Evolutionary conservation across 2,797 vertebrate species (phyloP), one percentile per base, ranked within the genome.

Genomic region (Pogoniulus pusillus): DNA sequence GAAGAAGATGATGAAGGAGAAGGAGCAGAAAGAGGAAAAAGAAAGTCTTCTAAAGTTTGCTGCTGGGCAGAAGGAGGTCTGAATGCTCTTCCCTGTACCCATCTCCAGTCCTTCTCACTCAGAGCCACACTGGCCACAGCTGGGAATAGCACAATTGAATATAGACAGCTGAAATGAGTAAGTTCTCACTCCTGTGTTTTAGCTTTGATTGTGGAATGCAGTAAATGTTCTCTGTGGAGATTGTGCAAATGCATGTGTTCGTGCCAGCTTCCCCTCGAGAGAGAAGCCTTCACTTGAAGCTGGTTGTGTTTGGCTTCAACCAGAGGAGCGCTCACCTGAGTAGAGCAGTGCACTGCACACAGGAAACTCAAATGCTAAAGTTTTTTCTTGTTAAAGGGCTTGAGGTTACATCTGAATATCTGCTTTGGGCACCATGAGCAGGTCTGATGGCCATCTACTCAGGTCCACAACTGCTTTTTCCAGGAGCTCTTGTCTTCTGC

Each of bases 141-240:
- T 89, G 57, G 37, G 76, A 68, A 59, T 16, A 75, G 18, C 80
- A 65, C 39, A 82, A 81, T 37, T 79, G 2, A 76, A 32, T 64
- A 75, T 37, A 41, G 75, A 51, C 16, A 73, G 47, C 35, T 70
- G 34, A 78, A 74, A 16, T 30, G 62, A 68, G 32, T 59, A 34
- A 86, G 54, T 27, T 45, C 75, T 65, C 13, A 12, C 7, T 76
- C 72, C 4, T 73, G 49, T 79, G 91, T 82, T 82, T 92, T 87
- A 76, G 82, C 79, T 47, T 95, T 76, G 23, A 54, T 76, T 94
- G 69, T 78, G 91, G 72, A 89, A 20, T 37, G 35, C 49, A 89
- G 85, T 90, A 89, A 91, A 92, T 51, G 47, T 82, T 89, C 79
- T 73, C 68, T 3, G 0, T 71, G 80, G 62, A 92, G 74, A 30